phyloP scores from a whole-genome alignment of 1,140 invertebrate species.

The Nylanderia fulva region DNA sequence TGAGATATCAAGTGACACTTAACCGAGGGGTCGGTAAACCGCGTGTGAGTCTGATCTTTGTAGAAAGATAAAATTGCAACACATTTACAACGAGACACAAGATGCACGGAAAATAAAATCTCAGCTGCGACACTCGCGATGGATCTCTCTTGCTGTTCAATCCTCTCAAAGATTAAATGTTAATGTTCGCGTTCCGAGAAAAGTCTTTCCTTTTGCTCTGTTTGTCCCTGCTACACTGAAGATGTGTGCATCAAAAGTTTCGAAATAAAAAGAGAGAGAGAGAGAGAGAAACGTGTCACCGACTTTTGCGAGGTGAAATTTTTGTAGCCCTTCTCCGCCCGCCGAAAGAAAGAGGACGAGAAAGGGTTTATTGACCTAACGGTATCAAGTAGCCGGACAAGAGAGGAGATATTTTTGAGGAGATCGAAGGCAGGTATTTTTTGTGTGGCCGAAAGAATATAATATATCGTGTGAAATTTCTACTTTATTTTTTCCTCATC shows the following conservation, averaged over 20 bases:
- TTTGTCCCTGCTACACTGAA: not conserved
- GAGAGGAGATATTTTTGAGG: conserved; percentile 26
- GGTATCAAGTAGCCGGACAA: conserved; percentile 74
- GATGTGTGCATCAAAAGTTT: conserved; percentile 12
- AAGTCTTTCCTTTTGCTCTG: conserved; percentile 6
- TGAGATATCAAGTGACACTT: not conserved
- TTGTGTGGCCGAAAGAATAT: conserved; percentile 15
- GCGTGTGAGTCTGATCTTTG: not conserved
- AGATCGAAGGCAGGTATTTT: conserved; percentile 68
- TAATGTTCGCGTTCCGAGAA: conserved; percentile 2
- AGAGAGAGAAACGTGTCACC: not conserved
- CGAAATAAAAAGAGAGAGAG: conserved; percentile 13
- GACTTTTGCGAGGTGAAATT: conserved; percentile 47
- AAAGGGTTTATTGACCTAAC: conserved; percentile 77
- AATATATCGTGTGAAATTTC: conserved; percentile 68
- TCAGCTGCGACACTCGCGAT: not conserved
- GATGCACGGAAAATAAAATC: conserved; percentile 27
- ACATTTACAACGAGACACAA: not conserved
- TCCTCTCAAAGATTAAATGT: conserved; percentile 36
- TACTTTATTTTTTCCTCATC: conserved; percentile 61
- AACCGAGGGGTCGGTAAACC: not conserved
- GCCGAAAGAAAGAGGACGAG: not conserved
- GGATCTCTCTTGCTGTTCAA: not conserved
- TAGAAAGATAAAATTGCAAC: conserved; percentile 15
- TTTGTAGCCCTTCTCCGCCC: not conserved